Evolutionary conservation across 2,888 invertebrate genomes (phyloP).

Genomic region (Myopa tessellatipennis): DNA sequence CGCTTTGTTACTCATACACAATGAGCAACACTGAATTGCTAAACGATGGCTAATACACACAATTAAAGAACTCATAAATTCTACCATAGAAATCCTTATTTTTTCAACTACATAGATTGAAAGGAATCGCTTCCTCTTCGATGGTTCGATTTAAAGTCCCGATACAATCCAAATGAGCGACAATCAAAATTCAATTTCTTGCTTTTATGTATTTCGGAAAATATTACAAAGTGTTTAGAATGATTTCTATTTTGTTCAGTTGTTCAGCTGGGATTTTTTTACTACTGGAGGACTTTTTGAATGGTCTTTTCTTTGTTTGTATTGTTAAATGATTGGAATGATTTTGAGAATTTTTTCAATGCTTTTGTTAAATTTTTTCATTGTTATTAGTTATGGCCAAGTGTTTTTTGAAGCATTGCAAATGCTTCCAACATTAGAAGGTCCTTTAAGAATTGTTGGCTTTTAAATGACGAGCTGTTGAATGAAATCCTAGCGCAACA

Average conservation of each 20-base stretch:
- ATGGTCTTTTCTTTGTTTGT: neutral
- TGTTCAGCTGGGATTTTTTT: neutral
- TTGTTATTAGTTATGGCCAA: slow-evolving; percentile 24
- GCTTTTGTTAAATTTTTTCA: neutral
- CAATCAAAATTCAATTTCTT: slow-evolving; percentile 53
- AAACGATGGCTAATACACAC: slow-evolving; percentile 22
- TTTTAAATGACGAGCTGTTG: slow-evolving; percentile 43
- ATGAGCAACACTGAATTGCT: neutral
- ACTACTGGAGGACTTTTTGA: neutral
- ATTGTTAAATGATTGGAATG: slow-evolving; percentile 22
- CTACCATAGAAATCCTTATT: neutral
- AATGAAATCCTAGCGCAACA: slow-evolving; percentile 32
- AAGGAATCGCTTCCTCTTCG: neutral
- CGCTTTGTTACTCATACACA: neutral
- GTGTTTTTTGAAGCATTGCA: slow-evolving; percentile 8
- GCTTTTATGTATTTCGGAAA: slow-evolving; percentile 40
- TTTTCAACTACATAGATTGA: neutral
- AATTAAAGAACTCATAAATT: slow-evolving; percentile 24
- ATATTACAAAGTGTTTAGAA: too few relatives aligned
- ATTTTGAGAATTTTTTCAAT: slow-evolving; percentile 1
- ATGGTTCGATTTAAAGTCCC: neutral
- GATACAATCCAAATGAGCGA: slow-evolving; percentile 47
- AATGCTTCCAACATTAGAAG: slow-evolving; percentile 12
- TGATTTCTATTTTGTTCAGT: neutral
- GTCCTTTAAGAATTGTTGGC: slow-evolving; percentile 24